Percentiles rank a stretch among this genome's conserved stretches.
Conservation (phyloP, 2,113 vertebrate genomes). For the Centropus unirufus region DNA sequence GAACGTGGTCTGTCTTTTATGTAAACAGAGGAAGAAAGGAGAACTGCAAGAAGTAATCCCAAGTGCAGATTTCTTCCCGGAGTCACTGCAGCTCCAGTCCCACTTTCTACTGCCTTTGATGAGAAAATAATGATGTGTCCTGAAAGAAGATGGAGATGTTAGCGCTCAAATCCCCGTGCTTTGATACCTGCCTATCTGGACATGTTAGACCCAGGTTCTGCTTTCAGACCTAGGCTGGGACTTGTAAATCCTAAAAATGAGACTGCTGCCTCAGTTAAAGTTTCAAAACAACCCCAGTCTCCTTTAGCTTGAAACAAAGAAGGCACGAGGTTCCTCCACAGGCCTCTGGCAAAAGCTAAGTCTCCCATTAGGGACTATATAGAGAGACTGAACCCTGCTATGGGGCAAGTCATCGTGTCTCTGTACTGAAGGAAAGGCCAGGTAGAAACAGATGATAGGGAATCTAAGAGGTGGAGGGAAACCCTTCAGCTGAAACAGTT, state of each 20-base stretch:
- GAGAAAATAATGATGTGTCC: background rate
- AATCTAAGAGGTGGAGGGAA: background rate
- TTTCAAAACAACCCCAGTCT: background rate
- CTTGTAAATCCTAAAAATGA: background rate
- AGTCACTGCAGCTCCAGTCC: background rate
- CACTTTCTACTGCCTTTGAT: background rate
- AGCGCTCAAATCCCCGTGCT: background rate
- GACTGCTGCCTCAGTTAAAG: background rate
- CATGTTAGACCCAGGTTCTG: background rate
- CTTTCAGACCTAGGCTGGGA: background rate
- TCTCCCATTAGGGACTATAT: background rate
- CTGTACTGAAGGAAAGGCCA: background rate
- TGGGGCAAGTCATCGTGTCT: background rate
- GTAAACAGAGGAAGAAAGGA: conserved; percentile 38
- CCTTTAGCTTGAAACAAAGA: background rate
- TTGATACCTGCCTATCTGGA: background rate
- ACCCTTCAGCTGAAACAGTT: background rate
- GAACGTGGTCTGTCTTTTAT: conserved; percentile 36
- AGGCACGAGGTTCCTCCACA: background rate
- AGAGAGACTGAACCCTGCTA: background rate
- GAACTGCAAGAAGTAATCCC: background rate
- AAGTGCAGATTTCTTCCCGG: background rate
- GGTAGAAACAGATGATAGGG: background rate
- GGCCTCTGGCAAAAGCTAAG: background rate
- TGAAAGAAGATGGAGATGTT: background rate